Conservation (phyloP, 1,140 invertebrate species). For the Callitettix versicolor region DNA sequence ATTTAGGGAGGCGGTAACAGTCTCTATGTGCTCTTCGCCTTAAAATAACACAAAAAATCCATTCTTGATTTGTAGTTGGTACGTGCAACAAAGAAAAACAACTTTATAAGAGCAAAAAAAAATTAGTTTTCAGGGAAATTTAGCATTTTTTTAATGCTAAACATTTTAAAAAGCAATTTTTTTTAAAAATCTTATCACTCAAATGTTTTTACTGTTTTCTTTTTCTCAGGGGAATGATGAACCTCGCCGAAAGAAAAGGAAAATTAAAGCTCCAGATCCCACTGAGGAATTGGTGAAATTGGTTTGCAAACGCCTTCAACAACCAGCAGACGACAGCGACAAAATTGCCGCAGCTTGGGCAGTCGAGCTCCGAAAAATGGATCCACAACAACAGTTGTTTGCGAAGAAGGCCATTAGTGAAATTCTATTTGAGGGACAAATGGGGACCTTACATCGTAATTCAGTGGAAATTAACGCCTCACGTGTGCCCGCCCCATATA, state of each 20-base stretch:
- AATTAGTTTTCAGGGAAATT: too few relatives aligned
- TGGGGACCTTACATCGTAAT: constrained; percentile 25
- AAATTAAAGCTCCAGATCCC: too few relatives aligned
- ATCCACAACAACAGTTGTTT: constrained; percentile 25
- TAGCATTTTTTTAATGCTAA: too few relatives aligned
- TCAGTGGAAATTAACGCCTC: constrained; percentile 24
- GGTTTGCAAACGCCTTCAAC: constrained; percentile 16
- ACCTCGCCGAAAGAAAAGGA: too few relatives aligned
- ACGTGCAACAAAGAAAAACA: constrained; percentile 14
- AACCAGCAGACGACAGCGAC: constrained; percentile 17
- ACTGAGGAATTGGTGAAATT: constrained; percentile 14
- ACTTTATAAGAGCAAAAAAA: background rate
- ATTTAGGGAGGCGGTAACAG: too few relatives aligned
- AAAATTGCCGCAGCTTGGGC: constrained; percentile 13
- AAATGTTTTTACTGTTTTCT: too few relatives aligned
- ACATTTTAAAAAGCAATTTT: background rate
- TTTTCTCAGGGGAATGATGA: too few relatives aligned
- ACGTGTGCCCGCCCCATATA: background rate
- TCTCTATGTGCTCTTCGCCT: too few relatives aligned
- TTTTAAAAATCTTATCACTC: too few relatives aligned
- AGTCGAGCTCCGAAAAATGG: constrained; percentile 13
- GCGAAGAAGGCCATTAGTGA: constrained; percentile 30
- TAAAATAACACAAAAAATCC: too few relatives aligned
- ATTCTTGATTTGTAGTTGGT: constrained; percentile 21
- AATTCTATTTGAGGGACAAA: constrained; percentile 25